Conservation (phyloP, 2,888 invertebrate species). For the Drosophila monieri region DNA sequence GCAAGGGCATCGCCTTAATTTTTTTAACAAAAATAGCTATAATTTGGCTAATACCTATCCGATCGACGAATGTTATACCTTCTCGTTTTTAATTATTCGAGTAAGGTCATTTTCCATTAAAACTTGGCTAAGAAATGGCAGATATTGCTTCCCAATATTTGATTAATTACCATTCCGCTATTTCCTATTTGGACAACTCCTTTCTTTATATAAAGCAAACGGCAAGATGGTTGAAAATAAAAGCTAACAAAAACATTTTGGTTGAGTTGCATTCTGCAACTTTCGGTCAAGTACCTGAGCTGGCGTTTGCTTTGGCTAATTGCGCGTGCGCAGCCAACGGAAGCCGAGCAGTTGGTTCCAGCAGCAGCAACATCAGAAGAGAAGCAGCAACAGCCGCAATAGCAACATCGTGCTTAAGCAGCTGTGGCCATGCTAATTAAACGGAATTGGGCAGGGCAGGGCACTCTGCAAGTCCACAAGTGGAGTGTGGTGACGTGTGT, state of each 20-base stretch:
- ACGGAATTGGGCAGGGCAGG: constrained; percentile 69
- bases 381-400: constrained; percentile 4
- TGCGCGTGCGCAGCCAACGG: constrained; percentile 77
- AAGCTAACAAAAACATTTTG: background rate
- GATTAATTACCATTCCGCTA: no score
- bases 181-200: no score
- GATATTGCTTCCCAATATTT: no score
- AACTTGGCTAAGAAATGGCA: no score
- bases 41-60: no score
- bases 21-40: no score
- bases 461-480: constrained; percentile 53
- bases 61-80: no score
- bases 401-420: constrained; percentile 67
- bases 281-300: constrained; percentile 74
- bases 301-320: constrained; percentile 72
- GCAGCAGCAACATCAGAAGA: background rate
- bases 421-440: constrained; percentile 78
- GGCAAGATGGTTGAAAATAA: background rate
- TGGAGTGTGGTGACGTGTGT: constrained; percentile 62
- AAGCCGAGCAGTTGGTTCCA: constrained; percentile 54
- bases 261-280: constrained; percentile 16
- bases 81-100: no score
- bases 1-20: no score
- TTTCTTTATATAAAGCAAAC: no score
- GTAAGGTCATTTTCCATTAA: no score